phyloP scores from a whole-genome alignment of 2,888 invertebrate genomes.

The Leucozona laternaria region DNA sequence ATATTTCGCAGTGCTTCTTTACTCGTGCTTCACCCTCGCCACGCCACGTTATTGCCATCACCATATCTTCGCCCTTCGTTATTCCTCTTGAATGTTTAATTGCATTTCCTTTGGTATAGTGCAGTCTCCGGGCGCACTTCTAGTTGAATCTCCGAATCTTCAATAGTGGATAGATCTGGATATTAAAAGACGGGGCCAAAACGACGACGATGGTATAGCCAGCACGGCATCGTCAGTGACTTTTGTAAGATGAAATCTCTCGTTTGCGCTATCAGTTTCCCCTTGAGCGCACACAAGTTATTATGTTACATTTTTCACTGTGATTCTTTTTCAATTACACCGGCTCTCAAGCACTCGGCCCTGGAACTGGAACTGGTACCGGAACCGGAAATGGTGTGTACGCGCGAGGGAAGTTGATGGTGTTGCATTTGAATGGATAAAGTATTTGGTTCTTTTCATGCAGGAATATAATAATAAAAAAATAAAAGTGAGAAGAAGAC shows the following conservation, averaged over 20 bases:
- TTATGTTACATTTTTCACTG: constrained; percentile 68
- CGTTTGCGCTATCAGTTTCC: constrained; percentile 54
- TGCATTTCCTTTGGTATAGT: constrained; percentile 44
- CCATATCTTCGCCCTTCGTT: constrained; percentile 22
- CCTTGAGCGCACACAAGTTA: constrained; percentile 54
- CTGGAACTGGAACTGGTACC: background rate
- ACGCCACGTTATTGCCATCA: background rate
- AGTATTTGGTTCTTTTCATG: constrained; percentile 22
- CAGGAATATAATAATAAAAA: constrained; percentile 4
- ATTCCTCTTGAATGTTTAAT: constrained; percentile 72
- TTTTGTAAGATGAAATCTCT: constrained; percentile 65
- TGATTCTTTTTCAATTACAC: constrained; percentile 73
- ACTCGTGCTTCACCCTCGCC: background rate
- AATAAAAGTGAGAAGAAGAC: constrained; percentile 27
- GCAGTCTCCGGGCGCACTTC: constrained; percentile 6
- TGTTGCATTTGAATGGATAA: constrained; percentile 56
- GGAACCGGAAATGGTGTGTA: constrained; percentile 31
- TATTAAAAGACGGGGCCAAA: constrained; percentile 29
- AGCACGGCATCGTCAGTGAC: constrained; percentile 20
- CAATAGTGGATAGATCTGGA: background rate
- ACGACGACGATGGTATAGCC: background rate
- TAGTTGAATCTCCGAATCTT: background rate
- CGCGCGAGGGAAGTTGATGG: constrained; percentile 51
- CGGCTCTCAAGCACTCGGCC: background rate
- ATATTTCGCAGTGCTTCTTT: constrained; percentile 54